A percentile compares a stretch with the other conserved stretches of the same genome.
Evolutionary conservation across 2,888 invertebrate species (phyloP).

Genomic region (Rhaphigaster nebulosa): DNA sequence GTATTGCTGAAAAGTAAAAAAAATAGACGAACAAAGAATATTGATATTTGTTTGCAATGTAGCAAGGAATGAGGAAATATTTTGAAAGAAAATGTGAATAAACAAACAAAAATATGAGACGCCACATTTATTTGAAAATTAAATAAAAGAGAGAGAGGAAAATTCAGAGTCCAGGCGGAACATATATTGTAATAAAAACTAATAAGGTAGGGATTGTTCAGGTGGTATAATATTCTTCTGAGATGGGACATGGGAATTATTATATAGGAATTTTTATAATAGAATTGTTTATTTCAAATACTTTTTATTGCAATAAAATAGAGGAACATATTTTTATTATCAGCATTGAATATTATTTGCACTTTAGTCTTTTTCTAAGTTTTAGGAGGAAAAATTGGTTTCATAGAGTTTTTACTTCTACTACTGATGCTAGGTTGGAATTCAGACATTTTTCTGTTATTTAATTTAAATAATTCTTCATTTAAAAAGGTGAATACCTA

Average conservation of each 20-base stretch:
- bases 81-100: neutral
- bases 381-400: neutral
- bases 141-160: neutral
- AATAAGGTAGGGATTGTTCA: neutral
- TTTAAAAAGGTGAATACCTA: no score
- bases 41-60: neutral
- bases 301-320: neutral
- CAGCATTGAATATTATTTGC: no score
- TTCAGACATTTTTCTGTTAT: no score
- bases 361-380: neutral
- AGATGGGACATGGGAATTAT: neutral
- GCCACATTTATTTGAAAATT: neutral
- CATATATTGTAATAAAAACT: constrained; percentile 3
- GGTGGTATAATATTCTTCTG: neutral
- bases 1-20: no score
- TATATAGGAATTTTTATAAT: neutral
- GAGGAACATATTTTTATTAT: neutral
- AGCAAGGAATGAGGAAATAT: neutral
- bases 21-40: neutral
- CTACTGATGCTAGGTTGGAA: no score
- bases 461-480: no score
- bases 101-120: neutral
- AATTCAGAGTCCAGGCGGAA: neutral
- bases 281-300: neutral
- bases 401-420: no score